These are phyloP conservation scores for Staurois parvus DNA, from an alignment of 2,797 vertebrate species.

Conservation along the genomic window DNA sequence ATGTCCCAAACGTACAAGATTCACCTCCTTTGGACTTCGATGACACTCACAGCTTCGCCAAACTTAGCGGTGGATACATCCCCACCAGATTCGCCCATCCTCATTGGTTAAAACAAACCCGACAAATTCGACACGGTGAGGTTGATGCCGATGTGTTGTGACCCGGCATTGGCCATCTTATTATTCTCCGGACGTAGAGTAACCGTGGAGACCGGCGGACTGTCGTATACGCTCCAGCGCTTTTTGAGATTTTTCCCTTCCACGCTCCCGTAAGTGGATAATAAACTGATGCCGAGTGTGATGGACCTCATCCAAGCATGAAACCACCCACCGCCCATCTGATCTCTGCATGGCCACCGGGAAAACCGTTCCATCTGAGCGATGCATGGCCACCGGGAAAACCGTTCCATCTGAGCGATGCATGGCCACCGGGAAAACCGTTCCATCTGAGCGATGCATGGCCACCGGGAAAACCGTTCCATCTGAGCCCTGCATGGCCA, in stretches of 20 bases:
- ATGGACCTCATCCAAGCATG: conserved; percentile 37
- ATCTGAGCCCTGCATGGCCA: background rate
- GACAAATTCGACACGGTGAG: too few relatives aligned
- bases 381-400: background rate
- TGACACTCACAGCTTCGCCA: too few relatives aligned
- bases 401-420: background rate
- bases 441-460: background rate
- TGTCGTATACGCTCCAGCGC: conserved; percentile 17
- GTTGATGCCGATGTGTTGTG: too few relatives aligned
- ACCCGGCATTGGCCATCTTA: background rate
- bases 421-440: too few relatives aligned
- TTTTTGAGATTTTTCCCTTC: conserved; percentile 32
- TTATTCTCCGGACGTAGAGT: conserved; percentile 29
- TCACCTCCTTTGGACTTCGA: too few relatives aligned
- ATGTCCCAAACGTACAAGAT: too few relatives aligned
- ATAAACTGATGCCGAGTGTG: conserved; percentile 33
- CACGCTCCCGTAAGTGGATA: conserved; percentile 37
- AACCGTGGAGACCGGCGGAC: background rate
- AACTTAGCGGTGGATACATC: too few relatives aligned
- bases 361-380: too few relatives aligned
- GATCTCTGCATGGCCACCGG: background rate
- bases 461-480: too few relatives aligned
- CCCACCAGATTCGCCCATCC: too few relatives aligned
- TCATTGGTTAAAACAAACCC: too few relatives aligned
- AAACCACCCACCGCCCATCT: conserved; percentile 2